phyloP scores from a whole-genome alignment of 2,888 invertebrate genomes.

The Morinoia aosen region DNA sequence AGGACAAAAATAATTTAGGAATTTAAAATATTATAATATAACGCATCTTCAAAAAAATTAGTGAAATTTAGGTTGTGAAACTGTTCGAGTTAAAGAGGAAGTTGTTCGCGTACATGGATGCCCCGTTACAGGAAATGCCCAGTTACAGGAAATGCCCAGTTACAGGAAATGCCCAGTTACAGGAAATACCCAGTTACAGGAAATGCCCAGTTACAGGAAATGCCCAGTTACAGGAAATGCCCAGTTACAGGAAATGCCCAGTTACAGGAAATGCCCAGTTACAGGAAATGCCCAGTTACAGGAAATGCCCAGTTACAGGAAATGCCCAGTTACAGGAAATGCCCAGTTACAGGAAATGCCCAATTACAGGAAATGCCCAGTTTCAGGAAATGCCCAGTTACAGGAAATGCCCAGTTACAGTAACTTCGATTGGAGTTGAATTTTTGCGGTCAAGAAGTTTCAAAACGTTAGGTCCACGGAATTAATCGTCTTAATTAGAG shows the following conservation, averaged over 20 bases:
- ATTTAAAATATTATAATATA: no score
- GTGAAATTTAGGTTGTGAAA: no score
- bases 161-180: background rate
- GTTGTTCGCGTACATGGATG: no score
- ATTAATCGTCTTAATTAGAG: background rate
- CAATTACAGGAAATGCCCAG: no score
- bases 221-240: background rate
- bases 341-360: background rate
- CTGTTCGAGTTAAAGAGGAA: no score
- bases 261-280: background rate
- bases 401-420: background rate
- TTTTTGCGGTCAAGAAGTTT: background rate
- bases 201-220: background rate
- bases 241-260: background rate
- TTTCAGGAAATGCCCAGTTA: no score
- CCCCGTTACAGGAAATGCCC: background rate
- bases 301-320: background rate
- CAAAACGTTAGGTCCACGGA: background rate
- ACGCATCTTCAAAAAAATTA: no score
- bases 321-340: background rate
- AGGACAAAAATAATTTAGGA: no score
- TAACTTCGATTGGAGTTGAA: background rate
- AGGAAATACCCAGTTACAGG: background rate
- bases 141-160: background rate
- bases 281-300: background rate